Percentiles rank a stretch among this genome's conserved stretches.
phyloP scores from a whole-genome alignment of 2,113 vertebrate genomes.

The Chaetodon auriga region DNA sequence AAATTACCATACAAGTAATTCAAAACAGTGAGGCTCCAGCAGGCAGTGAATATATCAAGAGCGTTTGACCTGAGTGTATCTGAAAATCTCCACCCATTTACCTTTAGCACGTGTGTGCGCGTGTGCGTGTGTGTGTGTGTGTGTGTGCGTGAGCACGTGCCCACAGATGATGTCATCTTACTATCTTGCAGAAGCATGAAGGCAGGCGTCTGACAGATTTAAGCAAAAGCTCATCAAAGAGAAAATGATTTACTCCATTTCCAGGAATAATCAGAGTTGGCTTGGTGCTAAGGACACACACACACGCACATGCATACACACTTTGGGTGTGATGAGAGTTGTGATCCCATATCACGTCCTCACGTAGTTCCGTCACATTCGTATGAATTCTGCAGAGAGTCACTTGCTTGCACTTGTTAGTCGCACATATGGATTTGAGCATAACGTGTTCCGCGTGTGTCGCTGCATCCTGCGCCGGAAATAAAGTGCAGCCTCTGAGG shows the following conservation, averaged over 20 bases:
- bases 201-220: conserved; percentile 29
- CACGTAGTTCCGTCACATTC: conserved; percentile 5
- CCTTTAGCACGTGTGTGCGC: conserved; percentile 4
- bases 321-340: conserved; percentile 41
- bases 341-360: conserved; percentile 34
- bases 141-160: conserved; percentile 1
- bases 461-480: conserved; percentile 8
- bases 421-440: conserved; percentile 32
- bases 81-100: conserved; percentile 59
- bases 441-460: conserved; percentile 5
- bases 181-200: conserved; percentile 21
- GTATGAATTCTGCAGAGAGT: conserved; percentile 15
- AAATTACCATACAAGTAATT: conserved; percentile 80
- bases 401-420: conserved; percentile 33
- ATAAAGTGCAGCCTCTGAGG: conserved; percentile 12
- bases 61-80: conserved; percentile 58
- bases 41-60: conserved; percentile 62
- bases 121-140: conserved; percentile 4
- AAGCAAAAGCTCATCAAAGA: conserved; percentile 55
- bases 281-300: conserved; percentile 20
- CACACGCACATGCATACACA: conserved; percentile 20
- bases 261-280: conserved; percentile 39
- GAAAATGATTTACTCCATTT: conserved; percentile 52
- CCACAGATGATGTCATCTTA: conserved; percentile 41
- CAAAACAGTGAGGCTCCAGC: conserved; percentile 60